Percentiles rank a stretch among this genome's conserved stretches.
Conservation (phyloP, 1,140 invertebrate species). For the Drosophila pandora region DNA sequence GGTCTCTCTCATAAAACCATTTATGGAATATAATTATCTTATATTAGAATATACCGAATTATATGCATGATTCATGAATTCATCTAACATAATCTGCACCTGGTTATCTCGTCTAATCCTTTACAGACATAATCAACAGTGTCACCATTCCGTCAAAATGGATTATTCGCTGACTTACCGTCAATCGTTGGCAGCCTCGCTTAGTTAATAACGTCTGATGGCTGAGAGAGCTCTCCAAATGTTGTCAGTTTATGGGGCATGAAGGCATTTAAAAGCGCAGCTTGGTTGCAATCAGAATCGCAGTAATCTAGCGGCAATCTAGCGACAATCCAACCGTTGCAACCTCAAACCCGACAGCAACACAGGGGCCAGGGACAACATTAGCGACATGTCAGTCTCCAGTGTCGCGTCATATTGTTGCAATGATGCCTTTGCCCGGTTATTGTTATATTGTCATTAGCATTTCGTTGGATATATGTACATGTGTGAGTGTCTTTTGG, state of each 20-base stretch:
- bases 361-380: conserved; percentile 26
- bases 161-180: conserved; percentile 29
- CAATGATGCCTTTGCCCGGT: conserved; percentile 57
- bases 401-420: conserved; percentile 63
- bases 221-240: conserved; percentile 36
- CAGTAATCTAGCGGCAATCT: conserved; percentile 31
- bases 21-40: too few relatives aligned
- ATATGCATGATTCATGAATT: not conserved
- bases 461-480: conserved; percentile 18
- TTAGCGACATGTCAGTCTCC: conserved; percentile 65
- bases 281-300: conserved; percentile 47
- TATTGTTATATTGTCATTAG: conserved; percentile 81
- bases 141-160: conserved; percentile 23
- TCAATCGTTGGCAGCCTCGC: conserved; percentile 39
- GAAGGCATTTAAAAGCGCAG: conserved; percentile 74
- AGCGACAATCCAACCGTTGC: conserved; percentile 34
- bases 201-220: conserved; percentile 64
- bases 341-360: conserved; percentile 38
- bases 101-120: not conserved
- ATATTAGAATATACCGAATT: not conserved
- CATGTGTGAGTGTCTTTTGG: conserved; percentile 9
- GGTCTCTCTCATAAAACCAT: too few relatives aligned
- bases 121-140: not conserved
- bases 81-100: not conserved
- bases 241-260: conserved; percentile 71